Conservation (phyloP, 2,797 vertebrate species). For the Platyrinchus mystaceus region DNA sequence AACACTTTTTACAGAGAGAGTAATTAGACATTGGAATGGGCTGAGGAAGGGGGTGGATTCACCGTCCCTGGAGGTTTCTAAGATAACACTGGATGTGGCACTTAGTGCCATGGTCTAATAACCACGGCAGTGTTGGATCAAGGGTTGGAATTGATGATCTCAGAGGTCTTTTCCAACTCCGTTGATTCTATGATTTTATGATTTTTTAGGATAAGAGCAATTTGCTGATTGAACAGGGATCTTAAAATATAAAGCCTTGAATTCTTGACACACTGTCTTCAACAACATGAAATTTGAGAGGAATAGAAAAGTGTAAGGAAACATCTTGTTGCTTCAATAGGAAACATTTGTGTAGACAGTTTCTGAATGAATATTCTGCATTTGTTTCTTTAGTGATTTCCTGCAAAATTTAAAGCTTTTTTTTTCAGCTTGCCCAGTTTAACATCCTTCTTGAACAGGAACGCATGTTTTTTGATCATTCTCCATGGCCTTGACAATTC, state of each 20-base stretch:
- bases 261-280: neutral
- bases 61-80: too few species aligned
- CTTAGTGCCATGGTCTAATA: too few species aligned
- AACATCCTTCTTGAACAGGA: neutral
- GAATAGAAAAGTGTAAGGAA: neutral
- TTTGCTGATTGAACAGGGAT: neutral
- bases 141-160: too few species aligned
- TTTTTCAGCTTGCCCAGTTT: neutral
- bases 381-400: neutral
- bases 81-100: too few species aligned
- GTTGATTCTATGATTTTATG: too few species aligned
- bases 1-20: too few species aligned
- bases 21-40: too few species aligned
- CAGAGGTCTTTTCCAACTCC: too few species aligned
- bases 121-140: too few species aligned
- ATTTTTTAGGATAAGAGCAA: neutral
- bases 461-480: neutral
- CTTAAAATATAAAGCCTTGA: neutral
- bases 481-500: neutral
- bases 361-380: neutral
- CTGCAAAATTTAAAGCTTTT: neutral
- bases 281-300: neutral
- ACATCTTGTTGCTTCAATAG: neutral
- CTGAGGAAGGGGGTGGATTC: too few species aligned
- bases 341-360: neutral